These are phyloP conservation scores for Agonum fuliginosum DNA, from an alignment of 2,888 invertebrate genomes.

Conservation along the genomic window DNA sequence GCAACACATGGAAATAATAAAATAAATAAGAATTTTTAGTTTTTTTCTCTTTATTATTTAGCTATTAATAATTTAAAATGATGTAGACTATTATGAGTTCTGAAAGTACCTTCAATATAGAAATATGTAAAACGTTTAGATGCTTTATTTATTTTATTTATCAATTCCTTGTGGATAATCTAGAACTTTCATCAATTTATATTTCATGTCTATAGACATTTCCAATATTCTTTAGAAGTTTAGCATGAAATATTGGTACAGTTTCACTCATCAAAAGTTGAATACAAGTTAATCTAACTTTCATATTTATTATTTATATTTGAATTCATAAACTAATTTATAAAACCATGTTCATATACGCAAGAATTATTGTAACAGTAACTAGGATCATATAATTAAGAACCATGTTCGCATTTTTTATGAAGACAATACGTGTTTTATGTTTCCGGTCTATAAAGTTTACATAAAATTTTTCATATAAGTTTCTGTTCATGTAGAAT, in stretches of 20 bases:
- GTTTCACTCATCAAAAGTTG: constrained; percentile 16
- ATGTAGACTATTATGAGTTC: too few species aligned
- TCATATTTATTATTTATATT: constrained; percentile 1
- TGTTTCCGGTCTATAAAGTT: constrained; percentile 25
- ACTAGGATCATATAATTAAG: constrained; percentile 9
- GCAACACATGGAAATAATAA: too few species aligned
- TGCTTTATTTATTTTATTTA: too few species aligned
- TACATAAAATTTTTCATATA: constrained; percentile 21
- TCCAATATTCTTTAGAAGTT: too few species aligned
- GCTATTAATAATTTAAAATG: too few species aligned
- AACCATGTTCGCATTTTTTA: not conserved
- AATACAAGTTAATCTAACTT: constrained; percentile 10
- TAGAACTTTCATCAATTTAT: constrained; percentile 5
- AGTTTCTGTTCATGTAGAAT: not conserved
- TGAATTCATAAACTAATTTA: not conserved
- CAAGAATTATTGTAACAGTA: constrained; percentile 15
- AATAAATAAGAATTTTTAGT: too few species aligned
- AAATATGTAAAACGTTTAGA: too few species aligned
- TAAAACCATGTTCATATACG: not conserved
- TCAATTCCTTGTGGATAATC: too few species aligned
- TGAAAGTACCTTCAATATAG: too few species aligned
- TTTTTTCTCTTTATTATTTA: too few species aligned
- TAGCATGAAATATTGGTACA: constrained; percentile 1
- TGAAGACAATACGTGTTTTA: constrained; percentile 10
- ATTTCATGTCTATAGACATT: not conserved